These are phyloP conservation scores for Plagodis pulveraria DNA, from an alignment of 2,888 invertebrate species.

Conservation along the genomic window DNA sequence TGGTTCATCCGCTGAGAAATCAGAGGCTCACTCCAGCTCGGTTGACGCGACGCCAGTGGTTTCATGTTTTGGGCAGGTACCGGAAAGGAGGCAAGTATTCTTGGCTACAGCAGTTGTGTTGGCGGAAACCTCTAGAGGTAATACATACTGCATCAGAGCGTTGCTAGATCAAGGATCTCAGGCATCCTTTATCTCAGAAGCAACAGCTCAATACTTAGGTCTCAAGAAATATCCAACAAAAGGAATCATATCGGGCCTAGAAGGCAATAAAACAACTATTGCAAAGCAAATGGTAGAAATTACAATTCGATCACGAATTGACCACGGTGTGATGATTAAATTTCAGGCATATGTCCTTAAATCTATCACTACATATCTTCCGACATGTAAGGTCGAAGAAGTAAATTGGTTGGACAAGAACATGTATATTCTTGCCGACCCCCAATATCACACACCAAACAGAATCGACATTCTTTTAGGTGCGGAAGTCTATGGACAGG, in stretches of 20 bases:
- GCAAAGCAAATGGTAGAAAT: no score
- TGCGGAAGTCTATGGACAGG: no score
- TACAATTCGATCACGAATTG: no score
- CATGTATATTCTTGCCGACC: no score
- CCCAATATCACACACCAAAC: no score
- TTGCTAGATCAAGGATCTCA: not conserved
- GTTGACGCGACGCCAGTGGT: not conserved
- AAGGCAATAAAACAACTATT: not conserved
- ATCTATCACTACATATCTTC: no score
- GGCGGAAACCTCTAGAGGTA: not conserved
- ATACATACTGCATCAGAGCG: not conserved
- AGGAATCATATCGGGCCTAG: not conserved
- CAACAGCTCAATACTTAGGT: not conserved
- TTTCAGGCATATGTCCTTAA: no score
- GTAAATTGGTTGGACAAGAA: no score
- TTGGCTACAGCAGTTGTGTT: not conserved
- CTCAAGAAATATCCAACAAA: not conserved
- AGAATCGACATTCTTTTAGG: no score
- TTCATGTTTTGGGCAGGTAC: not conserved
- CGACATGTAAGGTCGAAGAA: no score
- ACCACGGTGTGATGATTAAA: no score
- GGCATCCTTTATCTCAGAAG: not conserved
- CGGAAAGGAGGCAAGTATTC: not conserved
- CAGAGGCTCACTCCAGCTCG: not conserved
- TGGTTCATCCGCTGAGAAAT: not conserved